A percentile compares a stretch with the other conserved stretches of the same genome.
These are phyloP conservation scores for Drosophila prosaltans DNA, from an alignment of 1,140 invertebrate genomes.

Conservation along the genomic window DNA sequence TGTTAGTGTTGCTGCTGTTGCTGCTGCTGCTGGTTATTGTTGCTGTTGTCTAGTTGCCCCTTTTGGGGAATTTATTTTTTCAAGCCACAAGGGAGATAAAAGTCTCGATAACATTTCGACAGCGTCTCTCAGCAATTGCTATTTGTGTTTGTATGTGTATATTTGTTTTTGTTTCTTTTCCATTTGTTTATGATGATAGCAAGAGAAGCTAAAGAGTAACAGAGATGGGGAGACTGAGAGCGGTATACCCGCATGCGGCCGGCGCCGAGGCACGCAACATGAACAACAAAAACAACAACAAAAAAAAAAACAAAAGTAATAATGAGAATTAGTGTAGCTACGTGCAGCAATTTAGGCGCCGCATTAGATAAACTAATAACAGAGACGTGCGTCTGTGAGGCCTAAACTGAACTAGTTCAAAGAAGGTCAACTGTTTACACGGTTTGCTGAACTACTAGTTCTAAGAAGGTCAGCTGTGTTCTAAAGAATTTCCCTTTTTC, in stretches of 20 bases:
- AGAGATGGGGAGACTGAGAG: not conserved
- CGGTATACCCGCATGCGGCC: constrained; percentile 50
- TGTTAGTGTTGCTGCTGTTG: not conserved
- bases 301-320: constrained; percentile 51
- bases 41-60: constrained; percentile 4
- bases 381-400: constrained; percentile 21
- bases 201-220: not conserved
- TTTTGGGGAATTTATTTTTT: constrained; percentile 9
- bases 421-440: not conserved
- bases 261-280: constrained; percentile 70
- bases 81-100: constrained; percentile 12
- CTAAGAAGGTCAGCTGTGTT: too few species aligned
- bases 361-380: constrained; percentile 35
- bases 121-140: constrained; percentile 36
- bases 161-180: constrained; percentile 34
- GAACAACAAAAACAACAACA: constrained; percentile 23
- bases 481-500: too few species aligned
- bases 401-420: constrained; percentile 1
- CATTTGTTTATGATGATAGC: constrained; percentile 64
- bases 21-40: not conserved
- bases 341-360: constrained; percentile 78
- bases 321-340: constrained; percentile 64
- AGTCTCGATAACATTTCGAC: constrained; percentile 57
- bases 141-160: constrained; percentile 25
- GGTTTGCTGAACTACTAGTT: not conserved